Conservation (phyloP, 2,888 invertebrate genomes). For the Mesorhabditis sp. region DNA sequence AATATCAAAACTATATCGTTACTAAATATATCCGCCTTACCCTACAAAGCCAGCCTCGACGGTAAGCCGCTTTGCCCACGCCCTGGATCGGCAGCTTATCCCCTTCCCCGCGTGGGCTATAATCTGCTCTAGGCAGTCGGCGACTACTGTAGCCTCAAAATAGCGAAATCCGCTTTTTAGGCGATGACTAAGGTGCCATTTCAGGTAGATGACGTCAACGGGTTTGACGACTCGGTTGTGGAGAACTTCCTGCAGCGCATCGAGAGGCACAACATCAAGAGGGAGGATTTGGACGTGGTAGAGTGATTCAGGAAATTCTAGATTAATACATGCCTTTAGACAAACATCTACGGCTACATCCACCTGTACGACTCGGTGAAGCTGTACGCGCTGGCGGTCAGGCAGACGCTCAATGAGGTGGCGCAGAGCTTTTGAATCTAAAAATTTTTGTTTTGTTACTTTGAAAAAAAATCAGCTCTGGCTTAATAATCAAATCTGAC, state of each 20-base stretch:
- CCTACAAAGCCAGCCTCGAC: too few species aligned
- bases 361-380: conserved; percentile 55
- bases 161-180: too few species aligned
- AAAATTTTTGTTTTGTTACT: background rate
- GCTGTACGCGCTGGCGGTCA: conserved; percentile 50
- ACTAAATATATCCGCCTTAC: too few species aligned
- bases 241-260: conserved; percentile 50
- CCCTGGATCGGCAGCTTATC: too few species aligned
- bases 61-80: too few species aligned
- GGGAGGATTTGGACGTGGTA: conserved; percentile 50
- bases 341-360: conserved; percentile 54
- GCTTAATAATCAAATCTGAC: too few species aligned
- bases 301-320: background rate
- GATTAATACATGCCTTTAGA: conserved; percentile 22
- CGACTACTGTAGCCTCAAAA: too few species aligned
- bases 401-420: conserved; percentile 34
- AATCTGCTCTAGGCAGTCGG: too few species aligned
- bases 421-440: background rate
- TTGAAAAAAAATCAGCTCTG: too few species aligned
- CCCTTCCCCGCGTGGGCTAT: too few species aligned
- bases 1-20: too few species aligned
- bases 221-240: conserved; percentile 54
- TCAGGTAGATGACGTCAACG: conserved; percentile 55
- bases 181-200: too few species aligned
- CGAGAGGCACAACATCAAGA: conserved; percentile 44